Evolutionary conservation across 2,113 vertebrate species (phyloP), one percentile per base, ranked within the genome.

Genomic region (Peromyscus polionotus): DNA sequence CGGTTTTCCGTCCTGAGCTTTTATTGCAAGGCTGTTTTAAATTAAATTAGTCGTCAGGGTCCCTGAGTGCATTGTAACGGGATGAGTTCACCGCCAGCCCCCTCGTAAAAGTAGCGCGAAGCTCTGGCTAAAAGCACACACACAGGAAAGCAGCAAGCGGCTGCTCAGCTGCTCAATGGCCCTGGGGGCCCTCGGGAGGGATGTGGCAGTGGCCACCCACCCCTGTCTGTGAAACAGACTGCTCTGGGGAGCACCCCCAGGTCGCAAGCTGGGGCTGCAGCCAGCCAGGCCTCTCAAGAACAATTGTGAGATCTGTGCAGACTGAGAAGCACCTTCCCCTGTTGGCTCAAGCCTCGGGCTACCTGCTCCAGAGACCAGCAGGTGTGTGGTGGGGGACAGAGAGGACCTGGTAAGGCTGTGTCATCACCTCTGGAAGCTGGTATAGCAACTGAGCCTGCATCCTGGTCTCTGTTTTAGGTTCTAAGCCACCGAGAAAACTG

Each of bases 11-110:
- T 90, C 96, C 95, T 63, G 96, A 86, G 97, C 93, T 91, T 98
- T 98, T 97, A 97, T 93, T 73, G 94, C 95, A 45, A 96, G 92
- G 90, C 95, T 92, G 93, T 95, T 98, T 97, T 93, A 97, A 96
- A 98, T 98, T 95, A 97, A 98, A 97, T 96, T 95, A 98, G 96
- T 92, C 63, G 97, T 95, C 95, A 54, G 94, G 90, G 91, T 96
- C 98, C 98, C 97, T 65, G 89, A 88, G 97, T 75, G 92, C 95
- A n/a, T 83, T 20, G 94, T 96, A 83, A 75, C 26, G 4, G 98
- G 95, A 95, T 91, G 96, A 63, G 95, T 80, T 97, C 95, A 57
- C 89, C 17, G 26, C 93, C 96, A 92, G 80, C 92, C 92, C 90
- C 14, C 95, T 97, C 90, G 1, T 92, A 91, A 96, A 98, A 96